These are phyloP conservation scores for Podargus strigoides DNA, from an alignment of 2,797 vertebrate species.

Conservation along the genomic window DNA sequence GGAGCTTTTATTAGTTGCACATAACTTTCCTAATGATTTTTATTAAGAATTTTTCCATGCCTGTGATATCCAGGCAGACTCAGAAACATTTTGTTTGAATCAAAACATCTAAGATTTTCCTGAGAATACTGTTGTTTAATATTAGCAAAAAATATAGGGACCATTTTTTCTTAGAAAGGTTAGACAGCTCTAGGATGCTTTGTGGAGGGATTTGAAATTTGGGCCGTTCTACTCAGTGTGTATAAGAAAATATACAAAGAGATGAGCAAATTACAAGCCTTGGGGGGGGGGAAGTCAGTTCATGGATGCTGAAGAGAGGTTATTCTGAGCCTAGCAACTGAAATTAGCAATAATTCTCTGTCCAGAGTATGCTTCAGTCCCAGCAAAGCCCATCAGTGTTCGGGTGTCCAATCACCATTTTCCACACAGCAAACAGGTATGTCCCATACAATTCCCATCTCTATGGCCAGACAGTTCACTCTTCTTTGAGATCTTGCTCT, in stretches of 20 bases:
- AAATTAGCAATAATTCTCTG: background rate
- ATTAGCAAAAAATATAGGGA: background rate
- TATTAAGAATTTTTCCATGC: background rate
- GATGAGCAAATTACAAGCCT: background rate
- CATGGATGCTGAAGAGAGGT: background rate
- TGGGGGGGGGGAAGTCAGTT: background rate
- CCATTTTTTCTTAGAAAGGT: background rate
- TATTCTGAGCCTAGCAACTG: background rate
- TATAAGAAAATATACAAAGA: background rate
- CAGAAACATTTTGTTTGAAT: background rate
- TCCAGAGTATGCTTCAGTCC: background rate
- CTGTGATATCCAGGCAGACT: background rate
- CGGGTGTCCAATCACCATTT: background rate
- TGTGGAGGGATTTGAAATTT: background rate
- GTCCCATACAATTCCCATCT: background rate
- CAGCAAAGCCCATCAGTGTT: background rate
- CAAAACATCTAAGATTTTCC: background rate
- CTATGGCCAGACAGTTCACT: background rate
- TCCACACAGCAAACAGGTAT: background rate
- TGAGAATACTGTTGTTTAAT: background rate
- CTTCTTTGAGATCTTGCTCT: background rate
- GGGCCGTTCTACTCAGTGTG: background rate
- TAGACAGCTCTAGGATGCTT: background rate
- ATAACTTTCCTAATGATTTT: background rate
- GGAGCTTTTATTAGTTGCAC: background rate